These are phyloP conservation scores for Yponomeuta cagnagella DNA, from an alignment of 2,888 invertebrate species.

Conservation along the genomic window DNA sequence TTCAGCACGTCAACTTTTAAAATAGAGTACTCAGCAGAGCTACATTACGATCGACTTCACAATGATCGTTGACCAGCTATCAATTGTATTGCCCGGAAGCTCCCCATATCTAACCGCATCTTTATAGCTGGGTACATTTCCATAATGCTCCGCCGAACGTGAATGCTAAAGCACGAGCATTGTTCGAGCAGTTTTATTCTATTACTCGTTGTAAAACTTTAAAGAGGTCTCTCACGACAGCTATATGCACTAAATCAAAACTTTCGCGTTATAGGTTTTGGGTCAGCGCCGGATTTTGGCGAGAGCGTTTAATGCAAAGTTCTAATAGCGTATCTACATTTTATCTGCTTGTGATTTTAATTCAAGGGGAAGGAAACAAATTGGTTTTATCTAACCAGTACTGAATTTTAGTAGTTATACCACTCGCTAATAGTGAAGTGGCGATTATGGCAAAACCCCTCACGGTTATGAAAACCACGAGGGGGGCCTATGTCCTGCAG, in stretches of 20 bases:
- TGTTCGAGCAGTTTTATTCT: conserved; percentile 72
- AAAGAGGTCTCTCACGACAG: conserved; percentile 63
- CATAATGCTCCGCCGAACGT: conserved; percentile 44
- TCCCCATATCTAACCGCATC: background rate
- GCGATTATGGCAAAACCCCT: too few species aligned
- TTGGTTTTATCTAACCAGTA: too few species aligned
- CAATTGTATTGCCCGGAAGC: too few species aligned
- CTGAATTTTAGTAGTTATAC: too few species aligned
- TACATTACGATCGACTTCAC: too few species aligned
- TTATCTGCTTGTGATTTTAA: background rate
- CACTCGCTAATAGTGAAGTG: too few species aligned
- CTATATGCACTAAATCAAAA: conserved; percentile 74
- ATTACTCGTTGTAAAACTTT: conserved; percentile 66
- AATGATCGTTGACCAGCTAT: too few species aligned
- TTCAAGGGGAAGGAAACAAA: background rate
- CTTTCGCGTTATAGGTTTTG: conserved; percentile 56
- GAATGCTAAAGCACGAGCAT: conserved; percentile 54
- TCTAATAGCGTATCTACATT: background rate
- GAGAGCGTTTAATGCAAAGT: background rate
- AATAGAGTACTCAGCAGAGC: too few species aligned
- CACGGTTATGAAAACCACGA: too few species aligned
- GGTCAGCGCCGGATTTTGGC: background rate
- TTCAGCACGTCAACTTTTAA: too few species aligned
- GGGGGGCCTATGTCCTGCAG: too few species aligned
- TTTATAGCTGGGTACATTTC: conserved; percentile 37